Evolutionary conservation across 2,888 invertebrate species (phyloP), one percentile per base, ranked within the genome.

Genomic region (Leucozona laternaria): DNA sequence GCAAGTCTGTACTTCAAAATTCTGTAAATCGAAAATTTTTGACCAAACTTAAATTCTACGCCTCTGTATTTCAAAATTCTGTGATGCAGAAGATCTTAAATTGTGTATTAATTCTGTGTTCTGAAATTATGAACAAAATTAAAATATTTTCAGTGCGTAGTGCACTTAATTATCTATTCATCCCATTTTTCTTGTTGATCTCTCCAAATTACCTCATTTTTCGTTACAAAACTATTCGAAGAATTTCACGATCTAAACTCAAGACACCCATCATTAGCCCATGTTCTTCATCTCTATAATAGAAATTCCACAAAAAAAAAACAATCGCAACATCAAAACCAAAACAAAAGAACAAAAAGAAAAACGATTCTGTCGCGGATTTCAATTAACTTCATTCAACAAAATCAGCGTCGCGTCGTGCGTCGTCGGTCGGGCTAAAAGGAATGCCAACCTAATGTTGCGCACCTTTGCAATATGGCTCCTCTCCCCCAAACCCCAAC

Each of bases 331-430:
- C 71, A 82, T 78, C 66, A 68, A 68, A 66, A 72, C 45, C 28
- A 55, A 17, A 55, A 2, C 10, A 25, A 62, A n/a, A 6, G 13
- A 31, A 62, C 10, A 1, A n/a, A 45, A 48, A 66, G 11, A 48
- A 76, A 75, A 71, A 70, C 71, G 43, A 70, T 62, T 75, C 57
- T 60, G 75, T 76, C 31, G 71, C 64, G 28, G 58, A 84, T 80
- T 80, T 84, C 84, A 84, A 84, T 84, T 80, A 77, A 66, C 66
- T 84, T 60, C 84, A 84, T 80, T 84, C 80, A 84, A 76, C 80
- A 84, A 84, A 83, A 73, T 62, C 37, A 28, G 22, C 57, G 20
- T 34, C 13, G 1, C 17, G 17, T 20, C 25, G 13, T n/a, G n/a
- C n/a, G n/a, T n/a, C n/a, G n/a, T n/a, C n/a, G n/a, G n/a, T 53